Conservation (phyloP, 2,113 vertebrate species). For the Periophthalmus modestus region DNA sequence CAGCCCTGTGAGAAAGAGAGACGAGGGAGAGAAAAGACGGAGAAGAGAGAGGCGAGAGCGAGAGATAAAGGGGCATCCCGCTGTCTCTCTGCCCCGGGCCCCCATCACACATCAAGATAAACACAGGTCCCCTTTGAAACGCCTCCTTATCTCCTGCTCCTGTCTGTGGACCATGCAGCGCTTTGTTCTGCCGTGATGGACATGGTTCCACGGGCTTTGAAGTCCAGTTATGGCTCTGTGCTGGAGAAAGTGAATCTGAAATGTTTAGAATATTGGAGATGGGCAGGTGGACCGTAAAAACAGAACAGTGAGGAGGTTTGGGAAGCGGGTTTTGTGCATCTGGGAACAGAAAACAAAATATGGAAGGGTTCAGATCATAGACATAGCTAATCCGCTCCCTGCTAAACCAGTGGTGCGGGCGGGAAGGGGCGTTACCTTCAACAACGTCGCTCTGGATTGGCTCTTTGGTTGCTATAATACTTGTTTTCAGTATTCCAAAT, state of each 20-base stretch:
- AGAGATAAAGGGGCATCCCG: slow-evolving; percentile 50
- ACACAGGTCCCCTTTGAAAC: slow-evolving; percentile 40
- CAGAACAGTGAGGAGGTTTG: neutral
- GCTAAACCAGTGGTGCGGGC: no score
- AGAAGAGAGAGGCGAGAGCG: slow-evolving; percentile 3
- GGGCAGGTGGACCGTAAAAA: neutral
- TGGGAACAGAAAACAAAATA: no score
- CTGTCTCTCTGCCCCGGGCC: slow-evolving; percentile 61
- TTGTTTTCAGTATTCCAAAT: no score
- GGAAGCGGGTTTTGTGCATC: neutral
- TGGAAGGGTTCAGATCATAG: no score
- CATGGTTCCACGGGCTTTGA: slow-evolving; percentile 15
- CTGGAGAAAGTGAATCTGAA: slow-evolving; percentile 1
- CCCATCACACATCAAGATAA: slow-evolving; percentile 65
- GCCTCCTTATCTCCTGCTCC: slow-evolving; percentile 49
- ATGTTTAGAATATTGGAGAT: neutral
- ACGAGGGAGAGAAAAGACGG: slow-evolving; percentile 33
- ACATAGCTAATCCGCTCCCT: no score
- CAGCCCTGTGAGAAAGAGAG: slow-evolving; percentile 37
- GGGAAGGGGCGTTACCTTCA: no score
- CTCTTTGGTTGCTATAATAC: no score
- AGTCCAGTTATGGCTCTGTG: neutral
- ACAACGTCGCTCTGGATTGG: no score
- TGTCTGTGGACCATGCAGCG: slow-evolving; percentile 28
- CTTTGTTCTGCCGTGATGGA: slow-evolving; percentile 22